phyloP scores from a whole-genome alignment of 2,113 vertebrate species.

The Porphyrio hochstetteri region DNA sequence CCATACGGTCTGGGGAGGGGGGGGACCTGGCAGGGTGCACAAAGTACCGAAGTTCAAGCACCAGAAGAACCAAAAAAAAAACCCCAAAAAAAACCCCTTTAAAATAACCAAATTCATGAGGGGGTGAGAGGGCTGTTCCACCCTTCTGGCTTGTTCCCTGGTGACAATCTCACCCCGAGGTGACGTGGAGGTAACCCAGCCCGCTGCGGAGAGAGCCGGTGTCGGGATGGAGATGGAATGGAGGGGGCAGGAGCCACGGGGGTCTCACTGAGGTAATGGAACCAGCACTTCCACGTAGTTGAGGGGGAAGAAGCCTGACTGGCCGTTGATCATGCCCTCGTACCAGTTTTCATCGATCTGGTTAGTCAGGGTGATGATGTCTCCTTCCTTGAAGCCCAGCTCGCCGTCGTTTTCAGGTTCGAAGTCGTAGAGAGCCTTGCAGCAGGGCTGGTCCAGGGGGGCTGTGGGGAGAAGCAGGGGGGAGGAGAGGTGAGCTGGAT shows the following conservation, averaged over 20 bases:
- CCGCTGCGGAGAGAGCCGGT: background rate
- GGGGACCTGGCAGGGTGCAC: background rate
- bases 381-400: slow-evolving; percentile 94
- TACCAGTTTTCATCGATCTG: slow-evolving; percentile 99
- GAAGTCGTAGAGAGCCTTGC: slow-evolving; percentile 95
- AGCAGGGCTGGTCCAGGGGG: slow-evolving; percentile 92
- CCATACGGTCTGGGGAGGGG: background rate
- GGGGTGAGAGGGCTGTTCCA: background rate
- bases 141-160: slow-evolving; percentile 44
- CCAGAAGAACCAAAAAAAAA: background rate
- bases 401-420: slow-evolving; percentile 97
- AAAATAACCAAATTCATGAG: background rate
- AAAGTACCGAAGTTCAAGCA: slow-evolving; percentile 9
- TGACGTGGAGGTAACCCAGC: background rate
- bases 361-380: slow-evolving; percentile 96
- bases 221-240: slow-evolving; percentile 7
- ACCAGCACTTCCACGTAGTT: slow-evolving; percentile 97
- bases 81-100: background rate
- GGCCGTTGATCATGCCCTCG: slow-evolving; percentile 93
- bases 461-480: background rate
- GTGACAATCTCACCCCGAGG: background rate
- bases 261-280: slow-evolving; percentile 88
- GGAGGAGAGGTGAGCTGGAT: background rate
- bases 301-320: slow-evolving; percentile 96
- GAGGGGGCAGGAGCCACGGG: background rate